These are phyloP conservation scores for Psophia crepitans DNA, from an alignment of 2,113 vertebrate genomes.

Conservation along the genomic window DNA sequence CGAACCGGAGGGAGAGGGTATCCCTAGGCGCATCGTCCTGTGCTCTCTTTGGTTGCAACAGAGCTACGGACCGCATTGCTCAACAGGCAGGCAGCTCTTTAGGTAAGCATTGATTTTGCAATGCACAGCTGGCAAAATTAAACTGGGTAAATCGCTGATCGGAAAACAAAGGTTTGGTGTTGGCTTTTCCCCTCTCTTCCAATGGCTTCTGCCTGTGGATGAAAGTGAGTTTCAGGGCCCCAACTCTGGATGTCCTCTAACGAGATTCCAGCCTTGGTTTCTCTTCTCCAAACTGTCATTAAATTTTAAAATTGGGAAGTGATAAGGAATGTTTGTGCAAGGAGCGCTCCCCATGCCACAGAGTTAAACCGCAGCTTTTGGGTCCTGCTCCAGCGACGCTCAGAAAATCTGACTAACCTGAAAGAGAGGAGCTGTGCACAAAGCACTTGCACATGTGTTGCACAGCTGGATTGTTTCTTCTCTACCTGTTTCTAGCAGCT, in stretches of 20 bases:
- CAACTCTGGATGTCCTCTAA: background rate
- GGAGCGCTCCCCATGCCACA: background rate
- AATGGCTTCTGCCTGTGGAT: background rate
- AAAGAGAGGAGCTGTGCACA: background rate
- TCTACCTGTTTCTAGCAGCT: background rate
- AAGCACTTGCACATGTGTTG: background rate
- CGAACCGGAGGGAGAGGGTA: background rate
- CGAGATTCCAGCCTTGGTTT: background rate
- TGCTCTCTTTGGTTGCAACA: background rate
- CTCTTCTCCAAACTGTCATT: background rate
- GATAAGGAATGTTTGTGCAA: background rate
- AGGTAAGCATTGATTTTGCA: slow-evolving; percentile 17
- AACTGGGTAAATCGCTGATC: background rate
- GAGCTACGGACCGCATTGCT: background rate
- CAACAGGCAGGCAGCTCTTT: background rate
- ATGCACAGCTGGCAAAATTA: background rate
- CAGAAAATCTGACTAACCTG: background rate
- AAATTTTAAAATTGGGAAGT: background rate
- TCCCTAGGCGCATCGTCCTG: background rate
- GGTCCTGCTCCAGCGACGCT: background rate
- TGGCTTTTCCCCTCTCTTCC: background rate
- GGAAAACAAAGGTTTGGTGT: background rate
- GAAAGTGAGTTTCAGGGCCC: background rate
- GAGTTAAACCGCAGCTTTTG: background rate
- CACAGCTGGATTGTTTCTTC: background rate